These are phyloP conservation scores for Drosophila peninsularis DNA, from an alignment of 2,888 invertebrate genomes.

Conservation along the genomic window DNA sequence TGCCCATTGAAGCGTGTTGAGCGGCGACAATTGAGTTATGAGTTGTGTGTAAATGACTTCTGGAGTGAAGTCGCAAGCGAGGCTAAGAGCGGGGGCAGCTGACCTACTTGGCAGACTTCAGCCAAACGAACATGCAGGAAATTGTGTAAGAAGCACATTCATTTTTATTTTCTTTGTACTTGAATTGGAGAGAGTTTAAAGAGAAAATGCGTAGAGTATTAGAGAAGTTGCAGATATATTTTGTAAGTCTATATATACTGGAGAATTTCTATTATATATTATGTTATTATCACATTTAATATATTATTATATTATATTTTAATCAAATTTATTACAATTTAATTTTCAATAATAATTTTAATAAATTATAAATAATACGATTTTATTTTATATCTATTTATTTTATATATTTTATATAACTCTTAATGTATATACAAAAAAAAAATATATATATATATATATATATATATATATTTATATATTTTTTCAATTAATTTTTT, in stretches of 20 bases:
- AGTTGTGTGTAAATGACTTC: slow-evolving; percentile 52
- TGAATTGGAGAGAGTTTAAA: neutral
- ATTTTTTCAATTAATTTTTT: too few species aligned
- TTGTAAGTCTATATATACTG: too few species aligned
- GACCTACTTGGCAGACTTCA: slow-evolving; percentile 29
- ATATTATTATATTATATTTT: neutral
- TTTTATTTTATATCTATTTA: too few species aligned
- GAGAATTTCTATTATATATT: too few species aligned
- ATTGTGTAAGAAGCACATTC: slow-evolving; percentile 21
- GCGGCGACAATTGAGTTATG: slow-evolving; percentile 58
- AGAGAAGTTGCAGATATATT: neutral
- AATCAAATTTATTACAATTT: neutral
- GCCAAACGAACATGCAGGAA: neutral
- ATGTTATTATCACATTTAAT: too few species aligned
- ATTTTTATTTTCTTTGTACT: neutral
- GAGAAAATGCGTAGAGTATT: neutral
- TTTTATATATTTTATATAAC: too few species aligned
- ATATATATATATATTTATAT: too few species aligned
- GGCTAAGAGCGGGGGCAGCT: slow-evolving; percentile 14
- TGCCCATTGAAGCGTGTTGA: slow-evolving; percentile 65
- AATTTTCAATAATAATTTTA: neutral
- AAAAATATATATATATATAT: too few species aligned
- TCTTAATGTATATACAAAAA: too few species aligned
- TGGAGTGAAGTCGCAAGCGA: neutral
- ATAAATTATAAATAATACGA: neutral